These are phyloP conservation scores for Fratercula arctica DNA, from an alignment of 2,797 vertebrate genomes.

Conservation along the genomic window DNA sequence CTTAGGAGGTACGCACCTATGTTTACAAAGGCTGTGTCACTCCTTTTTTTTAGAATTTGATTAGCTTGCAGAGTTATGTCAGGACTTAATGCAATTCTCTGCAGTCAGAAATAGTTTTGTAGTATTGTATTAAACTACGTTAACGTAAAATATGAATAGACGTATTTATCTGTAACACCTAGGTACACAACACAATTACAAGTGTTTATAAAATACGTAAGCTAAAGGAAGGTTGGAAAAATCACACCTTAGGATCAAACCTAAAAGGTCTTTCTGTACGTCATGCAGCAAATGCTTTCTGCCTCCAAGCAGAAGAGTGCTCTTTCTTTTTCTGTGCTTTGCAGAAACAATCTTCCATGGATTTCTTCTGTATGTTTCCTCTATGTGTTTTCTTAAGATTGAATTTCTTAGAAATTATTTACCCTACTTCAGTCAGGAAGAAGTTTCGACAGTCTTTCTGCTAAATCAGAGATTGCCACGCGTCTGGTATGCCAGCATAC, in stretches of 20 bases:
- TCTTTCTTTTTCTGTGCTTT: background rate
- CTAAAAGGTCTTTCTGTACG: background rate
- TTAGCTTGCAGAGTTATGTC: background rate
- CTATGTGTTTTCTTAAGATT: background rate
- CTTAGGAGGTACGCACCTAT: background rate
- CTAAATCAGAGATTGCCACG: background rate
- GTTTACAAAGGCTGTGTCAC: background rate
- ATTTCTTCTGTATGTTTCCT: background rate
- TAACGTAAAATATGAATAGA: background rate
- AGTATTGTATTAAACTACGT: background rate
- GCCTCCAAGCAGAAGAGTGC: background rate
- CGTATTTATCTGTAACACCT: background rate
- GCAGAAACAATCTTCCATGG: background rate
- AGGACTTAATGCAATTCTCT: background rate
- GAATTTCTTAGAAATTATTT: background rate
- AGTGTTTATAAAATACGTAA: background rate
- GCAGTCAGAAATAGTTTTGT: background rate
- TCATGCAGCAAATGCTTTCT: background rate
- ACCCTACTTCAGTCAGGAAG: background rate
- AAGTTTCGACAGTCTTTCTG: background rate
- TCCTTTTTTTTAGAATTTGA: background rate
- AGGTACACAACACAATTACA: background rate
- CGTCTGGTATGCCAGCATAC: background rate
- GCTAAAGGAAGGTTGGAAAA: background rate
- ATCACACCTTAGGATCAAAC: background rate